These are phyloP conservation scores for Rhimphoctona megacephalus DNA, from an alignment of 2,888 invertebrate genomes.

Conservation along the genomic window DNA sequence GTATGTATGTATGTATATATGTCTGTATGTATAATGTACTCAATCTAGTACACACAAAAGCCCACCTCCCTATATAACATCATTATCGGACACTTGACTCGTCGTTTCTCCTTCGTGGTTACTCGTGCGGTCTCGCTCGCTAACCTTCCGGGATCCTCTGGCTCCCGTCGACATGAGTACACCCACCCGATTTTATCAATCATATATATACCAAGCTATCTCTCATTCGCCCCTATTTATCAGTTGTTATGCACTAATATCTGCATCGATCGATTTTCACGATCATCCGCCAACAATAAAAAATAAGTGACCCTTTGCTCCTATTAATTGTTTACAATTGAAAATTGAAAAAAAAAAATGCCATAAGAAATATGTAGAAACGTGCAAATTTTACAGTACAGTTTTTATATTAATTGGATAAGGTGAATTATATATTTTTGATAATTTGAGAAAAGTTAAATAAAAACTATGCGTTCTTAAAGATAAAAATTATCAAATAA, in stretches of 20 bases:
- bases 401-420: neutral
- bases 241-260: neutral
- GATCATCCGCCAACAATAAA: neutral
- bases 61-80: constrained; percentile 25
- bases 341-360: too few species aligned
- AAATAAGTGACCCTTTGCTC: neutral
- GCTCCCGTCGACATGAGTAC: constrained; percentile 37
- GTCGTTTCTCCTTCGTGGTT: constrained; percentile 46
- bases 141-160: constrained; percentile 57
- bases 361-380: neutral
- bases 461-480: neutral
- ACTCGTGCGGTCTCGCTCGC: constrained; percentile 44
- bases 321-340: too few species aligned
- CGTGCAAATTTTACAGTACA: neutral
- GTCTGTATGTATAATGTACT: neutral
- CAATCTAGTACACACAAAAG: constrained; percentile 14
- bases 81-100: constrained; percentile 56
- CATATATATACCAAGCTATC: neutral
- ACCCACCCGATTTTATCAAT: constrained; percentile 51
- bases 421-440: neutral
- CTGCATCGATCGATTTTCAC: constrained; percentile 2
- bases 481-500: neutral
- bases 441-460: neutral
- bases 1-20: neutral
- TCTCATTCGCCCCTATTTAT: constrained; percentile 12